phyloP scores from a whole-genome alignment of 1,140 invertebrate species.

The Lerema accius region DNA sequence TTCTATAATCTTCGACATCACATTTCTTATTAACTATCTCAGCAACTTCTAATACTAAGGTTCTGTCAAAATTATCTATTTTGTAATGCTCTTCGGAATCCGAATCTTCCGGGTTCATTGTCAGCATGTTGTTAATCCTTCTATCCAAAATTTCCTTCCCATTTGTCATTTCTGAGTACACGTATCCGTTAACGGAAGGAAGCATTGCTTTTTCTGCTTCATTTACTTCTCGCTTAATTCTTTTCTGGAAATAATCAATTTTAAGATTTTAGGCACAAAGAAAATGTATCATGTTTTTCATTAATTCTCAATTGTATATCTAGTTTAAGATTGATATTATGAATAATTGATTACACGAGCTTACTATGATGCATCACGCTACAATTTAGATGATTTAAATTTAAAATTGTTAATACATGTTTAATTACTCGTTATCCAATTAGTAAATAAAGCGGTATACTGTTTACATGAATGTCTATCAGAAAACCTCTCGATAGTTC shows the following conservation, averaged over 20 bases:
- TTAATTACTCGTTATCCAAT: too few species aligned
- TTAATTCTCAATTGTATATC: too few species aligned
- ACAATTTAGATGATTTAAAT: too few species aligned
- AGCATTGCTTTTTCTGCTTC: slow-evolving; percentile 44
- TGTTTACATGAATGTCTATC: slow-evolving; percentile 67
- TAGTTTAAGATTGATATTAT: too few species aligned
- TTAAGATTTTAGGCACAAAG: too few species aligned
- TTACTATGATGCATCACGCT: too few species aligned
- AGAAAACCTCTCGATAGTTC: slow-evolving; percentile 59
- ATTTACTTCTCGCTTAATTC: slow-evolving; percentile 55
- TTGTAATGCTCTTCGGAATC: slow-evolving; percentile 27
- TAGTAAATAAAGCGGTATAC: not conserved
- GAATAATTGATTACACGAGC: too few species aligned
- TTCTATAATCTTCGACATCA: slow-evolving; percentile 40
- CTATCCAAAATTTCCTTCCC: slow-evolving; percentile 51
- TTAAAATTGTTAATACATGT: not conserved
- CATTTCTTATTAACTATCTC: slow-evolving; percentile 53
- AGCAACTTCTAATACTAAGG: slow-evolving; percentile 52
- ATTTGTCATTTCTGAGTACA: slow-evolving; percentile 34
- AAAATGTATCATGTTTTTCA: too few species aligned
- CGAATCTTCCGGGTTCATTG: slow-evolving; percentile 59
- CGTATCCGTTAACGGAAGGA: slow-evolving; percentile 52
- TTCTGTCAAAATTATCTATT: slow-evolving; percentile 48
- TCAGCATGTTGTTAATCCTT: slow-evolving; percentile 66
- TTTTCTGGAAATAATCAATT: slow-evolving; percentile 65